These are phyloP conservation scores for Recurvirostra avosetta DNA, from an alignment of 2,113 vertebrate species.

Conservation along the genomic window DNA sequence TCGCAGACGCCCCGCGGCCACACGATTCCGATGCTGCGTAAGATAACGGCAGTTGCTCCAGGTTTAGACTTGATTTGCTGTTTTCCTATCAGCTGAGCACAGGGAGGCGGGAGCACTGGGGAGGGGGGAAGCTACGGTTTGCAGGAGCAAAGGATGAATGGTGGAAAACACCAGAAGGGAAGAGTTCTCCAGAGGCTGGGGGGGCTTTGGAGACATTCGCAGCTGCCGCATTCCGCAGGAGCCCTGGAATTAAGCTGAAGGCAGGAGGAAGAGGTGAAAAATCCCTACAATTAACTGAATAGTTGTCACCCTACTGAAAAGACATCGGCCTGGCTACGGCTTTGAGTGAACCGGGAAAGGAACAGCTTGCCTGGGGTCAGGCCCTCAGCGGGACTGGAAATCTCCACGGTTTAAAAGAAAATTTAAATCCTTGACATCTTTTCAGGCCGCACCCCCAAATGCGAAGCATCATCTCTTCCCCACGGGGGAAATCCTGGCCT, in stretches of 20 bases:
- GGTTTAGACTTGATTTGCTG: not conserved
- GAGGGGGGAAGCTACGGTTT: constrained; percentile 35
- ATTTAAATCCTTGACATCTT: not conserved
- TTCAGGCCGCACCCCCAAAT: not conserved
- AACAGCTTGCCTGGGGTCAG: not conserved
- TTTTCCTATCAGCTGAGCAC: constrained; percentile 27
- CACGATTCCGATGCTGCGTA: not conserved
- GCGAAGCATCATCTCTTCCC: not conserved
- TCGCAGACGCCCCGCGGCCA: not conserved
- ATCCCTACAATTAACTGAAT: not conserved
- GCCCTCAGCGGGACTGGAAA: not conserved
- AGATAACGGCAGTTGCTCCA: constrained; percentile 7
- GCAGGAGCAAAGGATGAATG: not conserved
- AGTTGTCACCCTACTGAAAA: not conserved
- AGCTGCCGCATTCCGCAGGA: not conserved
- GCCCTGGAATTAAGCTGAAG: not conserved
- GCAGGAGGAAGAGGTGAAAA: not conserved
- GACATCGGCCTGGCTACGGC: not conserved
- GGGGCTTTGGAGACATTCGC: not conserved
- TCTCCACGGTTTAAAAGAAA: not conserved
- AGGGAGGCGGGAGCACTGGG: not conserved
- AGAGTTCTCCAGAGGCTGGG: not conserved
- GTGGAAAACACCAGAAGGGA: not conserved
- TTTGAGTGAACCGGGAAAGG: not conserved
- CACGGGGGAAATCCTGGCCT: not conserved